Conservation (phyloP, 2,113 vertebrate species). For the Lycaon pictus region DNA sequence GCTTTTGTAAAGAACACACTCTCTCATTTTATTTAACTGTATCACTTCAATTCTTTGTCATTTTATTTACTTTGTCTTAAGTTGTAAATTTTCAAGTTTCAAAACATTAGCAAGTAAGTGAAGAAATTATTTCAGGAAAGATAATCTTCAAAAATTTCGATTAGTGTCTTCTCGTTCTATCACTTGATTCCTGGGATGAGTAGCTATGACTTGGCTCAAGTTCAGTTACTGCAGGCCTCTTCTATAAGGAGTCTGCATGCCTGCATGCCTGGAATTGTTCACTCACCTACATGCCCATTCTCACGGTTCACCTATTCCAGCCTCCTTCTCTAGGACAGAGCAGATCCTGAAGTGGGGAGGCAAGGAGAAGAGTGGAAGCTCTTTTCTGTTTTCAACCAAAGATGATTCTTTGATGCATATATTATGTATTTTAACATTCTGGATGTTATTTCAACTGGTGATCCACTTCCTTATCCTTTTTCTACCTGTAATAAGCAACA, state of each 20-base stretch:
- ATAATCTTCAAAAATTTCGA: background rate
- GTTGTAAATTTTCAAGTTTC: background rate
- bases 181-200: background rate
- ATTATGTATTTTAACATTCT: background rate
- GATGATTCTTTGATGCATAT: background rate
- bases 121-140: constrained; percentile 30
- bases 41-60: background rate
- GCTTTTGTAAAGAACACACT: background rate
- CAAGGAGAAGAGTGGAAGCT: background rate
- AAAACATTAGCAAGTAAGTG: background rate
- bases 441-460: background rate
- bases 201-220: background rate
- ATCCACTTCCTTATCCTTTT: background rate
- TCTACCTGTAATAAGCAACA: background rate
- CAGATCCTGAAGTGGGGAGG: background rate
- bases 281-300: background rate
- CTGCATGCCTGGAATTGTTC: background rate
- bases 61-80: constrained; percentile 1
- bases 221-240: background rate
- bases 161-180: background rate
- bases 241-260: background rate
- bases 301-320: background rate
- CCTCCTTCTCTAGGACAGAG: background rate
- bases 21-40: background rate
- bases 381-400: constrained; percentile 28